These are phyloP conservation scores for Phylloscopus collybita DNA, from an alignment of 2,797 vertebrate genomes.

Conservation along the genomic window DNA sequence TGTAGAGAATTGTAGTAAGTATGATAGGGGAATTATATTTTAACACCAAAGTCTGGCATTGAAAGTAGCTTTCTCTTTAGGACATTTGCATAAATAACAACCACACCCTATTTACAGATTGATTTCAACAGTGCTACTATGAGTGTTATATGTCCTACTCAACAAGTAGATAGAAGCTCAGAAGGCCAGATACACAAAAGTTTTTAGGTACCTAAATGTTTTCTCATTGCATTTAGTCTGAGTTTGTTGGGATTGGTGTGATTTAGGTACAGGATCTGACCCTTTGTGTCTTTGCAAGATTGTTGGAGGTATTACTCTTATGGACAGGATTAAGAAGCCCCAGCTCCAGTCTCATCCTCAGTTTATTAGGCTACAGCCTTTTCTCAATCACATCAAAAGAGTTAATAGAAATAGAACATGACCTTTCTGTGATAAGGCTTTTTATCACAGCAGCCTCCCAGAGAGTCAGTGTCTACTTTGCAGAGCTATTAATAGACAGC, in stretches of 20 bases:
- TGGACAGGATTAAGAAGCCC: background rate
- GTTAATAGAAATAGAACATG: background rate
- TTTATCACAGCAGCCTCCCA: background rate
- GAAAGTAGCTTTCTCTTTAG: background rate
- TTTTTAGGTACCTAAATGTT: background rate
- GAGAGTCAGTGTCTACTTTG: background rate
- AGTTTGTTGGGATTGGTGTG: background rate
- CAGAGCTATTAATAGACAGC: slow-evolving; percentile 42
- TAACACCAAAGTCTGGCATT: background rate
- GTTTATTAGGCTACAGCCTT: background rate
- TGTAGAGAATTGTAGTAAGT: background rate
- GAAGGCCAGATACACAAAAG: background rate
- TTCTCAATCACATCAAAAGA: background rate
- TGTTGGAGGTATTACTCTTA: background rate
- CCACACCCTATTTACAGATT: background rate
- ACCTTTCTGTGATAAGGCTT: background rate
- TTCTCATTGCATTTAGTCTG: background rate
- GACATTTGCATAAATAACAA: background rate
- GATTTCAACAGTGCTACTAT: background rate
- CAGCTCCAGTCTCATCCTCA: background rate
- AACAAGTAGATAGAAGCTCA: background rate
- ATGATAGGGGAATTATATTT: background rate
- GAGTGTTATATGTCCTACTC: background rate
- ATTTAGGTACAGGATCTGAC: background rate
- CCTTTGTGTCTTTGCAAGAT: background rate